Evolutionary conservation across 2,113 vertebrate genomes (phyloP), one percentile per base, ranked within the genome.

Genomic region (Macrotus californicus): DNA sequence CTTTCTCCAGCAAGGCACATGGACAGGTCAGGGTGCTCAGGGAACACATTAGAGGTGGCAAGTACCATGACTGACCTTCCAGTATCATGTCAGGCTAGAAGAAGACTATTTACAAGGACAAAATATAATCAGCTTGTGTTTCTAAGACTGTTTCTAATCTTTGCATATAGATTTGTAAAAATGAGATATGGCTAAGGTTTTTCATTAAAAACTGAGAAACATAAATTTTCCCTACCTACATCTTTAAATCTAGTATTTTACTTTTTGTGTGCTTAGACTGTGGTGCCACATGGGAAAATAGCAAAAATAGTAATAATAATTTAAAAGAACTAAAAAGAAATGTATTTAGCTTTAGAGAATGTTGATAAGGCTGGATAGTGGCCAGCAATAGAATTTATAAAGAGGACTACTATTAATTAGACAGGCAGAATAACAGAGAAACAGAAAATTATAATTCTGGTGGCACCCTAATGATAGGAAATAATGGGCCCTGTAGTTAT

Each of bases 381-480:
- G 77, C 94, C 91, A 86, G 77, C 6, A 46, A 24, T 18, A 15
- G 61, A 88, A 70, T 95, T 90, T 24, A 41, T 56, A 77, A 73
- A 75, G 66, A 85, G 43, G 54, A 85, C 6, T 94, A n/a, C 77
- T 96, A 94, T 88, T 95, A 94, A 96, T 93, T 86, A 94, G 83
- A 56, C 29, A 89, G 91, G 54, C 39, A 81, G 43, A 91, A 31
- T 46, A 91, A 73, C 43, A 89, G 54, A 86, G 77, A 88, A 61
- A 81, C 56, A 80, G 73, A 91, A 96, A 91, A 94, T 67, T 80
- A 88, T 48, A 29, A 66, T 66, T 94, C 50, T 81, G 82, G 75
- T 77, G 88, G 59, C 91, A 77, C 91, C 67, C 70, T 87, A 10
- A 61, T 93, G 67, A 88, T 26, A 91, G 88, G 67, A 94, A 96